A percentile compares a stretch with the other conserved stretches of the same genome.
Conservation (phyloP, 2,888 invertebrate genomes). For the Graphium colonna region DNA sequence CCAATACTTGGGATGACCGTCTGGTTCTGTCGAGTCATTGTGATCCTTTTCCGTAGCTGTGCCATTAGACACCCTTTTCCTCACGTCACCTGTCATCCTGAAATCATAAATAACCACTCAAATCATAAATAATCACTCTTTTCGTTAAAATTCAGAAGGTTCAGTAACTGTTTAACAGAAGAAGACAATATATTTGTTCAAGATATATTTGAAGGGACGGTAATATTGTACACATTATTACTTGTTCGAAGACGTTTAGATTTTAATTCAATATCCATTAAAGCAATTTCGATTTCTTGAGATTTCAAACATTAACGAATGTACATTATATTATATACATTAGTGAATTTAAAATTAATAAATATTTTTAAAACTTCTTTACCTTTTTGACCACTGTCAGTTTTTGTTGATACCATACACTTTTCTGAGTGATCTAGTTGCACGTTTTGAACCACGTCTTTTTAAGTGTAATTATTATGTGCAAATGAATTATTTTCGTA, state of each 20-base stretch:
- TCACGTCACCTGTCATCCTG: slow-evolving; percentile 42
- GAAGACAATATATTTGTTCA: no score
- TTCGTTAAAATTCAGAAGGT: neutral
- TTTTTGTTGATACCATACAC: neutral
- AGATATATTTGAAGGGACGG: no score
- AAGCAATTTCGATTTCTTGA: no score
- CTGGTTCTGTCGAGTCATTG: slow-evolving; percentile 18
- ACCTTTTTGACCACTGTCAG: neutral
- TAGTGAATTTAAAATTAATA: no score
- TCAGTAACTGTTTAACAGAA: no score
- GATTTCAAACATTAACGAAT: no score
- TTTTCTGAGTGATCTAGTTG: neutral
- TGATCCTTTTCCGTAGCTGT: slow-evolving; percentile 23
- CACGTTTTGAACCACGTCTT: slow-evolving; percentile 37
- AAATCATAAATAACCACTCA: slow-evolving; percentile 12
- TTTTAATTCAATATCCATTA: no score
- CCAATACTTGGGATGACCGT: slow-evolving; percentile 47
- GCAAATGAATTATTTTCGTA: slow-evolving; percentile 37
- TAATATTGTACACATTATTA: no score
- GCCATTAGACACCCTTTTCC: slow-evolving; percentile 27
- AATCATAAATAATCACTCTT: neutral
- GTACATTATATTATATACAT: no score
- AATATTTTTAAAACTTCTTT: no score
- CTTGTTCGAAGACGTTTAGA: no score
- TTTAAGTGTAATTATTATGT: slow-evolving; percentile 38